Conservation (phyloP, 2,888 invertebrate species). For the Pseudococcus jackbeardsleyi region DNA sequence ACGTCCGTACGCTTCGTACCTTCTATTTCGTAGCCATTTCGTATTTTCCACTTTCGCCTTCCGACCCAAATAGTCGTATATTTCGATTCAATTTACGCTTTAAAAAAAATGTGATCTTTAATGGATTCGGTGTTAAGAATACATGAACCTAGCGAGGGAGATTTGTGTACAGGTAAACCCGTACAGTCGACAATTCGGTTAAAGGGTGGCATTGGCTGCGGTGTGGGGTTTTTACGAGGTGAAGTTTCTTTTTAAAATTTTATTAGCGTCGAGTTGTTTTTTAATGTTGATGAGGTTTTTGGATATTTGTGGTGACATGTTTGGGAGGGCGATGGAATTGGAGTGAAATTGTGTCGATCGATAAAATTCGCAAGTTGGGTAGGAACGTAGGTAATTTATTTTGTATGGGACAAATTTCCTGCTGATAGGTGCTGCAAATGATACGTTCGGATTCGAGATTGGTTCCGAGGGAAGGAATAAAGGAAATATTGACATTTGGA, state of each 20-base stretch:
- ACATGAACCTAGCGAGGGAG: not conserved
- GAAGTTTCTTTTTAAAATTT: constrained; percentile 25
- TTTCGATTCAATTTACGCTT: constrained; percentile 42
- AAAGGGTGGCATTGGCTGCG: not conserved
- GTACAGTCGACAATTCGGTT: not conserved
- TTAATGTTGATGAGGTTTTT: constrained; percentile 24
- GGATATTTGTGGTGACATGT: not conserved
- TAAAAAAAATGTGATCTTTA: constrained; percentile 44
- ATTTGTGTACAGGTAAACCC: constrained; percentile 26
- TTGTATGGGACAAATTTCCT: too few species aligned
- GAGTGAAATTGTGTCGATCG: not conserved
- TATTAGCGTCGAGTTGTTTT: not conserved
- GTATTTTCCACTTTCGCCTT: not conserved
- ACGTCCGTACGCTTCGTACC: not conserved
- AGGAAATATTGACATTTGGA: too few species aligned
- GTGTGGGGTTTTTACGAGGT: not conserved
- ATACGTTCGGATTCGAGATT: too few species aligned
- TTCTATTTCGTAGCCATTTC: not conserved
- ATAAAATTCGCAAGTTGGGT: not conserved
- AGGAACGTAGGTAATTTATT: too few species aligned
- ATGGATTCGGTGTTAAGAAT: constrained; percentile 26
- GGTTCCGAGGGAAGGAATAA: too few species aligned
- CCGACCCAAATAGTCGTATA: constrained; percentile 30
- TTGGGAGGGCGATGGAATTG: not conserved
- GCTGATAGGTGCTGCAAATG: too few species aligned